Evolutionary conservation across 2,797 vertebrate genomes (phyloP).

Genomic region (Acanthurus leucopareius): DNA sequence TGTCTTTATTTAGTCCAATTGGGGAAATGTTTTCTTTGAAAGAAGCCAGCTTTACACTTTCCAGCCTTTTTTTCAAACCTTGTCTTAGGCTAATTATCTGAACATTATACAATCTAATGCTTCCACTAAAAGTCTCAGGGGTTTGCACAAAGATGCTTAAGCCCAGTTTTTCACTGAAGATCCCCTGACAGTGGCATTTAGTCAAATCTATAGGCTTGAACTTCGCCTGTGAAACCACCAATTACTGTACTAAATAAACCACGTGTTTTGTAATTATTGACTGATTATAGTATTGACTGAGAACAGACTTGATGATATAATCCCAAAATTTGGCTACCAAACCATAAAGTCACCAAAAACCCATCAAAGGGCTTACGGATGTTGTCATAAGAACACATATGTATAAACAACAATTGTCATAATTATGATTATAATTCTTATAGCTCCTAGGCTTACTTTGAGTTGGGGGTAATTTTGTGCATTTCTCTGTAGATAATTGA

Average conservation of each 20-base stretch:
- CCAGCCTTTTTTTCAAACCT: slow-evolving; percentile 21
- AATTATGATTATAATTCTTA: slow-evolving; percentile 57
- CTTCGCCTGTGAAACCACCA: slow-evolving; percentile 40
- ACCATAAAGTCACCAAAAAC: slow-evolving; percentile 37
- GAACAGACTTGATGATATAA: slow-evolving; percentile 48
- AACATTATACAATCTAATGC: slow-evolving; percentile 26
- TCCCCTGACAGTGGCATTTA: slow-evolving; percentile 11
- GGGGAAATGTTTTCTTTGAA: slow-evolving; percentile 1
- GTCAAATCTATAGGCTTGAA: slow-evolving; percentile 5
- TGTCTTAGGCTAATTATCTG: slow-evolving; percentile 9
- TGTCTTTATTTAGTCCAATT: slow-evolving; percentile 5
- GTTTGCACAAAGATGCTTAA: slow-evolving; percentile 12
- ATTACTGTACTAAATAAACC: slow-evolving; percentile 34
- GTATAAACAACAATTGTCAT: slow-evolving; percentile 52
- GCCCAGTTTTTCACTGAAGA: slow-evolving; percentile 17
- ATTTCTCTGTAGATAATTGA: slow-evolving; percentile 60
- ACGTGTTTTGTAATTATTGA: slow-evolving; percentile 30
- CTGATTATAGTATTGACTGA: slow-evolving; percentile 13
- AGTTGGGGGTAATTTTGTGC: slow-evolving; percentile 42
- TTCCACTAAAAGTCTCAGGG: not conserved
- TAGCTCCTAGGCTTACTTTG: slow-evolving; percentile 44
- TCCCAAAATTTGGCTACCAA: slow-evolving; percentile 30
- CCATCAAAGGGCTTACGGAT: slow-evolving; percentile 40
- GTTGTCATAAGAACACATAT: slow-evolving; percentile 54
- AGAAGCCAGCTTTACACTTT: slow-evolving; percentile 25